Base-by-base conservation (phyloP, 2,113 vertebrate species). In the Gavia stellata region DNA sequence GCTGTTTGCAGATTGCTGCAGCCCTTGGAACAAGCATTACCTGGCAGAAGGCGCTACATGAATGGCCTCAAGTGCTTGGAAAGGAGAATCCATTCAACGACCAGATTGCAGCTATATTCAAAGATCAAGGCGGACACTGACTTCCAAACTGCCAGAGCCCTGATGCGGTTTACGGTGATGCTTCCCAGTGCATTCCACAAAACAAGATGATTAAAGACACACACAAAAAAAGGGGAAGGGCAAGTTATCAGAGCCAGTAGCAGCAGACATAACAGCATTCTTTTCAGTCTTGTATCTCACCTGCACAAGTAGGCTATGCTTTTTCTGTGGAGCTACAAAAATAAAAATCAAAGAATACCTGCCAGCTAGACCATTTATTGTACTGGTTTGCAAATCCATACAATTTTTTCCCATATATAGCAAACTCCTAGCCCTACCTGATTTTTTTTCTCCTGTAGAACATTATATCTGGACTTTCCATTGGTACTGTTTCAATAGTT, bases 121-220 rank as follows among this genome's bases (percentile, higher is more conserved):
- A 98, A 91, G 97, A 98, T 50, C 98, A 98, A 94, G 98, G 98
- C 0, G 98, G 98, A 31, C 97, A 98, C 81, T 98, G 96, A 98
- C 34, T 36, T 47, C 68, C 13, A 1, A 7, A 44, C 7, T 3
- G n/a, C 62, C 0, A 0, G 47, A 82, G 45, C 17, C 67, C 47
- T 47, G 61, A 17, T 0, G 0, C 0, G 0, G 42, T 47, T 66
- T 21, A 28, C 0, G 1, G 53, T 4, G 33, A 34, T 26, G 1
- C 47, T 67, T 88, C 45, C 53, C 49, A 33, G 42, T 6, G 8
- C n/a, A 7, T 53, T 73, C 71, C 25, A 75, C 0, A 0, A 50
- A 58, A 62, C 47, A 33, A 38, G 50, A 88, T 25, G 31, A 47
- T 77, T 65, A 20, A 68, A 81, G 50, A 44, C 29, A 80, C 26